These are phyloP conservation scores for Procambarus clarkii DNA, from an alignment of 1,140 invertebrate genomes.

Conservation along the genomic window DNA sequence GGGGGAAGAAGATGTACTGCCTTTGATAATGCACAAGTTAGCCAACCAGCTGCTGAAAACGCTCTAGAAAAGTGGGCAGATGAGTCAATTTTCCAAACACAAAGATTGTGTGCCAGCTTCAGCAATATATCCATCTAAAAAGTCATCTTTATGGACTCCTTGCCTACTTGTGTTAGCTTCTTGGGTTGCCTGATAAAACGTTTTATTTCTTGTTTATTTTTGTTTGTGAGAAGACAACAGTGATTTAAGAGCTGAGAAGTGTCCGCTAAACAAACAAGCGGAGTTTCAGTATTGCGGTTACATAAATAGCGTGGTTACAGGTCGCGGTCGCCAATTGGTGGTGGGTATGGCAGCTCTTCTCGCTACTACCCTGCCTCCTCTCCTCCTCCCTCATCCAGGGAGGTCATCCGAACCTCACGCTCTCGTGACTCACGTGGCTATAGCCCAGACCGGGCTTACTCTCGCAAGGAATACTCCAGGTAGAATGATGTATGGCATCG, in stretches of 20 bases:
- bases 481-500: conserved; percentile 59
- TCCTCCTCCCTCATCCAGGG: conserved; percentile 65
- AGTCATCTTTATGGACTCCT: conserved; percentile 56
- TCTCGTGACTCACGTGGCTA: conserved; percentile 63
- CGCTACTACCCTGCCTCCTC: conserved; percentile 64
- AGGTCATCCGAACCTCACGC: conserved; percentile 66
- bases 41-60: conserved; percentile 50
- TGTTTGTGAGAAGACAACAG: conserved; percentile 41
- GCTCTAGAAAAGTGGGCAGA: conserved; percentile 22
- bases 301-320: conserved; percentile 68
- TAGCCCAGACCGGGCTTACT: conserved; percentile 64
- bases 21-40: conserved; percentile 35
- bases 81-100: background rate
- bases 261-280: conserved; percentile 33
- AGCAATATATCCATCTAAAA: conserved; percentile 35
- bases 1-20: conserved; percentile 21
- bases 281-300: conserved; percentile 55
- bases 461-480: conserved; percentile 67
- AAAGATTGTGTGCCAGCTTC: conserved; percentile 57
- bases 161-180: conserved; percentile 68
- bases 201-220: conserved; percentile 64
- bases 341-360: conserved; percentile 68
- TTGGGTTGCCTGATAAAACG: conserved; percentile 63
- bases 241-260: conserved; percentile 59
- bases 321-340: conserved; percentile 68